Base-by-base conservation (phyloP, 2,888 invertebrate genomes). In the Leucophora obtusa region DNA sequence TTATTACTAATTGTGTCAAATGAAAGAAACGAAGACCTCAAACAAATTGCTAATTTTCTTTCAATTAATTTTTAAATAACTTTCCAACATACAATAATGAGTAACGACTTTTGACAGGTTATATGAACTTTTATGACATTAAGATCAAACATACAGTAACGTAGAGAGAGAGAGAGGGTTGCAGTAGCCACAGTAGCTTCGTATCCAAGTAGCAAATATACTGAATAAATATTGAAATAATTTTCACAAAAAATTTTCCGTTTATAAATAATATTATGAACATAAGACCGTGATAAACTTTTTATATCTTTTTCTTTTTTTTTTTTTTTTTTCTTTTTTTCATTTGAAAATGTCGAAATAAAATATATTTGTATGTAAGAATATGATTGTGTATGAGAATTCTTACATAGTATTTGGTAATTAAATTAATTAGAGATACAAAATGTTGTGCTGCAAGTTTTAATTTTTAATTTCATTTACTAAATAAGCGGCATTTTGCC, bases 101-200 rank as follows among this genome's bases (percentile, higher is more conserved):
- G 59, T n/a, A 65, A 50, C 51, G 28, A 18, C 63, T 14, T 65
- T 75, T 69, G 75, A 69, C 75, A 76, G 69, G 9, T 63, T 62
- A 47, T 63, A 54, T 69, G 56, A 69, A 68, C 43, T 74, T 59
- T 74, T 68, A 47, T 68, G 53, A 69, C 35, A 69, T 76, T 63
- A 21, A 62, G 54, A 69, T 69, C n/a, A 35, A 21, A 75, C 56
- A 75, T 14, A 11, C 53, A 28, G 28, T 7, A 28, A 35, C 11
- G 38, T 24, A 21, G n/a, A 28, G 53, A 43, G 28, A 24, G 24
- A 54, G 21, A 21, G 28, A 28, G 28, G 1, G 28, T 28, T 53
- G 18, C 17, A 72, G 56, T 56, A 21, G 21, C 63, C 50, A 66
- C 24, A 73, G 51, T 58, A 56, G 33, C 47, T 6, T 11, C n/a